Evolutionary conservation across 2,888 invertebrate genomes (phyloP).

Genomic region (Monopis laevigella): DNA sequence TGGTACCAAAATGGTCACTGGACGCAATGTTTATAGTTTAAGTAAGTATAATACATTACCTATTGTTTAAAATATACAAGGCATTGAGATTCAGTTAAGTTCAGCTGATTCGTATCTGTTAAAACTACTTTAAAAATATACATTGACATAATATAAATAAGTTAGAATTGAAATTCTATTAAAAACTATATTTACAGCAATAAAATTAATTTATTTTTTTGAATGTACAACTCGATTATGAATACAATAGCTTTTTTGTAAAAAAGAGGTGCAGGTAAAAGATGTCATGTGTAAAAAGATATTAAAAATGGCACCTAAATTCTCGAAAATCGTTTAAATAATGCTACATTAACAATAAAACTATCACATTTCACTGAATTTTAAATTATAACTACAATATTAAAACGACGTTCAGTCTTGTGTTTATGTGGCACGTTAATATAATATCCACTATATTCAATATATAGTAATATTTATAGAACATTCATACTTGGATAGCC

Average conservation of each 20-base stretch:
- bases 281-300: slow-evolving; percentile 6
- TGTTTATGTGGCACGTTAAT: slow-evolving; percentile 36
- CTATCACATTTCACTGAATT: slow-evolving; percentile 10
- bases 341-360: slow-evolving; percentile 4
- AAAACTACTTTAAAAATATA: slow-evolving; percentile 32
- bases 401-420: slow-evolving; percentile 54
- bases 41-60: slow-evolving; percentile 16
- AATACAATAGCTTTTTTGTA: slow-evolving; percentile 21
- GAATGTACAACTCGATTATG: neutral
- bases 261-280: slow-evolving; percentile 24
- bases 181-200: slow-evolving; percentile 45
- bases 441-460: no score
- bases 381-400: slow-evolving; percentile 5
- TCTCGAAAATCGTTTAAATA: slow-evolving; percentile 1
- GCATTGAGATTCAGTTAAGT: slow-evolving; percentile 60
- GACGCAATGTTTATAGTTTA: slow-evolving; percentile 27
- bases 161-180: slow-evolving; percentile 37
- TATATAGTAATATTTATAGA: no score
- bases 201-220: slow-evolving; percentile 31
- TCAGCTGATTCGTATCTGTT: slow-evolving; percentile 50
- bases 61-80: slow-evolving; percentile 45
- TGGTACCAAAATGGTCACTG: slow-evolving; percentile 37
- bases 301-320: slow-evolving; percentile 40
- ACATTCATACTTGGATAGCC: no score
- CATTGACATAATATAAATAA: slow-evolving; percentile 67